Evolutionary conservation across 2,888 invertebrate genomes (phyloP).

Genomic region (Nebria salina): DNA sequence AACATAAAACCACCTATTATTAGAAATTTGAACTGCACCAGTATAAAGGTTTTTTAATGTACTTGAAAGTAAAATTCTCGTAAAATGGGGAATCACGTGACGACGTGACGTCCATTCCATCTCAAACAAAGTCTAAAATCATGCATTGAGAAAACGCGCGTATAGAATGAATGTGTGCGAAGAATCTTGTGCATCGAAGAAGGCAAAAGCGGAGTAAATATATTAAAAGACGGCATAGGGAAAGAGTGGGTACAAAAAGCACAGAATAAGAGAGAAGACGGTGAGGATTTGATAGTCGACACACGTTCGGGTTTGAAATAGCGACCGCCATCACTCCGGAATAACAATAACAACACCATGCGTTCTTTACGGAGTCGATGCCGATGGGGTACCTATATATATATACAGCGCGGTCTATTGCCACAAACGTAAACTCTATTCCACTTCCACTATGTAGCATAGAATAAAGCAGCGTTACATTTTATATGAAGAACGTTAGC

Average conservation of each 20-base stretch:
- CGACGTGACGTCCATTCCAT: not conserved
- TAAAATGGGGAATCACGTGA: not conserved
- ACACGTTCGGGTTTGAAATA: conserved; percentile 38
- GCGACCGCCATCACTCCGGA: conserved; percentile 24
- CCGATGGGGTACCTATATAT: not conserved
- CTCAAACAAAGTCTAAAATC: not conserved
- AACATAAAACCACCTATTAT: too few species aligned
- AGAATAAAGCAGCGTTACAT: too few species aligned
- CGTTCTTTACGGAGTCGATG: not conserved
- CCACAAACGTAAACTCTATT: not conserved
- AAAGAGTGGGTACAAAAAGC: not conserved
- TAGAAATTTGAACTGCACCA: too few species aligned
- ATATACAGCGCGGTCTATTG: not conserved
- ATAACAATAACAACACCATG: conserved; percentile 42
- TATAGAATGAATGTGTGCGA: not conserved
- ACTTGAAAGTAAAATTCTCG: too few species aligned
- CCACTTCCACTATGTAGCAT: not conserved
- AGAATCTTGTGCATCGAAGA: not conserved
- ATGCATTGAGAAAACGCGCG: not conserved
- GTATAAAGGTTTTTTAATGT: too few species aligned
- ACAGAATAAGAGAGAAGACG: conserved; percentile 4
- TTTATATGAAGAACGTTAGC: too few species aligned
- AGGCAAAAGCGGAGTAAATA: not conserved
- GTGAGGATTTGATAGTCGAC: conserved; percentile 17
- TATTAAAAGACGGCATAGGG: not conserved